These are phyloP conservation scores for Poeciliopsis paucimaculata DNA, from an alignment of 2,797 vertebrate species.

Conservation along the genomic window DNA sequence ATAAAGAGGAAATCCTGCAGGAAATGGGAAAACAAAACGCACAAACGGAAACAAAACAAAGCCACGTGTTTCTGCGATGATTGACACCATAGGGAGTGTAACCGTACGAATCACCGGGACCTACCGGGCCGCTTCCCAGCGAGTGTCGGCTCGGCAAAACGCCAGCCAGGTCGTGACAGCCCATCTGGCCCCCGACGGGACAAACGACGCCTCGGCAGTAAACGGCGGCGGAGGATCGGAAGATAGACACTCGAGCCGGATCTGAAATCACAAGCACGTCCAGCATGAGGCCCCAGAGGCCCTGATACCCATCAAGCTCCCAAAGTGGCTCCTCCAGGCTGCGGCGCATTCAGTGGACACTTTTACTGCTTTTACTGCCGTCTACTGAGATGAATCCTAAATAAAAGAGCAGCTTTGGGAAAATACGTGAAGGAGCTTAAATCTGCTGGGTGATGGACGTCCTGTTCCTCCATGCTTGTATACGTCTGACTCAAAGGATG, in stretches of 20 bases:
- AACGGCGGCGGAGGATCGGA: constrained; percentile 34
- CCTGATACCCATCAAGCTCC: constrained; percentile 25
- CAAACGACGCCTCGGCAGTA: constrained; percentile 45
- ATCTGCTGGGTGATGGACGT: constrained; percentile 39
- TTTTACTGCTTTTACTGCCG: neutral
- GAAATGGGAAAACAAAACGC: constrained; percentile 16
- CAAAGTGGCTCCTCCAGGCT: constrained; percentile 11
- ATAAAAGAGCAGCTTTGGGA: neutral
- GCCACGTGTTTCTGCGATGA: constrained; percentile 35
- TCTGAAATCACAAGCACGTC: constrained; percentile 55
- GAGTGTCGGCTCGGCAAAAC: constrained; percentile 57
- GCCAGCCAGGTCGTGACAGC: constrained; percentile 66
- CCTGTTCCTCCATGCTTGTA: neutral
- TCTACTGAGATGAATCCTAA: constrained; percentile 14
- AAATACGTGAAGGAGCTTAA: neutral
- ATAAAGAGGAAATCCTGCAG: constrained; percentile 28
- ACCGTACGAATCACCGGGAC: constrained; percentile 63
- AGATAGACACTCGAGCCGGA: constrained; percentile 38
- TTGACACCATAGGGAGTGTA: constrained; percentile 64
- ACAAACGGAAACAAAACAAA: neutral
- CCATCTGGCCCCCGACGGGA: constrained; percentile 65
- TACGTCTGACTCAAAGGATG: neutral
- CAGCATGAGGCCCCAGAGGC: constrained; percentile 28
- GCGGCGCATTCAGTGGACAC: neutral
- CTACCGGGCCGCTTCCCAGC: constrained; percentile 56